phyloP scores from a whole-genome alignment of 2,113 vertebrate genomes.

The Dipodomys ordii region DNA sequence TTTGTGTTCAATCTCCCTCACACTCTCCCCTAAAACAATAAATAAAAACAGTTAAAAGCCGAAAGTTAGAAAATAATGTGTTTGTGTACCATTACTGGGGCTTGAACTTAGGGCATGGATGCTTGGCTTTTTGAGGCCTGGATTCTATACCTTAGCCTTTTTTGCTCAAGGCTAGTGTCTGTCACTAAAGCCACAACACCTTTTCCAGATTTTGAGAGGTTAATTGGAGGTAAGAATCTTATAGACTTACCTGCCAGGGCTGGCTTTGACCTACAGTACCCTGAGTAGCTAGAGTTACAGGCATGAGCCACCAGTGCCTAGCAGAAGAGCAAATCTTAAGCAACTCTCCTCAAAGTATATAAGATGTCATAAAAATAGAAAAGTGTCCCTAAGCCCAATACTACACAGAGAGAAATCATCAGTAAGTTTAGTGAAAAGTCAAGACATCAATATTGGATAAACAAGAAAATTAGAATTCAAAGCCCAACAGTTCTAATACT shows the following conservation, averaged over 20 bases:
- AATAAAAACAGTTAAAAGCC: background rate
- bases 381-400: background rate
- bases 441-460: background rate
- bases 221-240: too few species aligned
- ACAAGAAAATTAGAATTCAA: slow-evolving; percentile 31
- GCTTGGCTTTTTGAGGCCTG: too few species aligned
- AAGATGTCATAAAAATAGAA: slow-evolving; percentile 63
- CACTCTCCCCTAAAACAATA: too few species aligned
- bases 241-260: too few species aligned
- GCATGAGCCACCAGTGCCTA: too few species aligned
- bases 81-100: background rate
- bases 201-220: too few species aligned
- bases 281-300: too few species aligned
- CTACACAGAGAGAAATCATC: background rate
- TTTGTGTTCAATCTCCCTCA: background rate
- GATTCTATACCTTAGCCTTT: too few species aligned
- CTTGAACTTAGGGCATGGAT: background rate
- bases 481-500: background rate
- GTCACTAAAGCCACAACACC: too few species aligned
- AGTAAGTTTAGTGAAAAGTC: background rate
- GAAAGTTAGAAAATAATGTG: background rate
- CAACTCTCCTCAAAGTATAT: slow-evolving; percentile 53
- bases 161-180: too few species aligned
- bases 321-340: background rate
- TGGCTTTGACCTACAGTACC: too few species aligned